These are phyloP conservation scores for Gadopsis bispinosus DNA, from an alignment of 2,797 vertebrate genomes.

Conservation along the genomic window DNA sequence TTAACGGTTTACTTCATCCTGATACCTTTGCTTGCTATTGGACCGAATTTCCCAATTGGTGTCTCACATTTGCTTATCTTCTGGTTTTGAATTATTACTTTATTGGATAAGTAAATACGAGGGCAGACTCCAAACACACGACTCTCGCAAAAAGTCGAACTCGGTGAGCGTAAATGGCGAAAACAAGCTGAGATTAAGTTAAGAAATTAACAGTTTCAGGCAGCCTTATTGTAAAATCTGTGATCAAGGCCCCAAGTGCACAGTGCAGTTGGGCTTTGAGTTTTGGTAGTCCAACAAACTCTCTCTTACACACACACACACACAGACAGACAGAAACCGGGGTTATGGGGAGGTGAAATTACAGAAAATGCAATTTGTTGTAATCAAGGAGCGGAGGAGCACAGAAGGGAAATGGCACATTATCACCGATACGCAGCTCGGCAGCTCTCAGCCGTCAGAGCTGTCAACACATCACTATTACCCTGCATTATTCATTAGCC, in stretches of 20 bases:
- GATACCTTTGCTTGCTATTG: no score
- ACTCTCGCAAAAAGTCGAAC: constrained; percentile 9
- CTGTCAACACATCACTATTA: constrained; percentile 86
- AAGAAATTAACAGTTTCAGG: constrained; percentile 17
- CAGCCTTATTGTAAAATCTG: constrained; percentile 25
- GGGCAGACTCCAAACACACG: background rate
- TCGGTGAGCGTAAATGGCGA: constrained; percentile 6
- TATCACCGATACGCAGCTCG: constrained; percentile 81
- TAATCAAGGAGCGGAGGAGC: constrained; percentile 77
- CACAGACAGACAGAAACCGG: background rate
- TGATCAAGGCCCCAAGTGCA: background rate
- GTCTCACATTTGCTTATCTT: constrained; percentile 9
- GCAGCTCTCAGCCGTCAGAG: constrained; percentile 82
- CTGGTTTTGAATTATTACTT: constrained; percentile 7
- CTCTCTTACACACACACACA: constrained; percentile 10
- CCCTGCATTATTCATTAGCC: constrained; percentile 88
- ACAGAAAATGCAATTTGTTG: constrained; percentile 69
- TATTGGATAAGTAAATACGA: constrained; percentile 9
- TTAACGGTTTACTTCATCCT: no score
- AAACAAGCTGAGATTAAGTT: constrained; percentile 37
- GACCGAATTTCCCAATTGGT: background rate
- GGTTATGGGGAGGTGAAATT: constrained; percentile 56
- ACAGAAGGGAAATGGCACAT: constrained; percentile 80
- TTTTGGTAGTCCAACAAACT: constrained; percentile 24
- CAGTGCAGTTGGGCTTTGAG: constrained; percentile 27